phyloP scores from a whole-genome alignment of 2,888 invertebrate species.

The Dione vanillae region DNA sequence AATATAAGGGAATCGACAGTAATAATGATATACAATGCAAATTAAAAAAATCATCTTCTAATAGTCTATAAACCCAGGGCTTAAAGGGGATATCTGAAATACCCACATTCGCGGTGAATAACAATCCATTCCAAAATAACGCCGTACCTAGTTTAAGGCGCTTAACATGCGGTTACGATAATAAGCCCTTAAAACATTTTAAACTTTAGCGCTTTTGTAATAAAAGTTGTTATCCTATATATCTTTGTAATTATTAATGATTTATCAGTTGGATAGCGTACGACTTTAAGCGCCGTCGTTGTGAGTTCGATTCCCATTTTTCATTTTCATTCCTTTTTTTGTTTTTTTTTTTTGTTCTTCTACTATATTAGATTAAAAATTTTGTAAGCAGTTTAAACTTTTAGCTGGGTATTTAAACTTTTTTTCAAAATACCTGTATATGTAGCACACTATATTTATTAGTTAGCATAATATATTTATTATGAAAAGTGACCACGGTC shows the following conservation, averaged over 20 bases:
- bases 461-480: not conserved
- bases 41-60: not conserved
- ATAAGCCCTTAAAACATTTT: conserved; percentile 22
- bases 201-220: not conserved
- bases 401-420: no score
- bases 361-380: no score
- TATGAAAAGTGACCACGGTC: not conserved
- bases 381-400: no score
- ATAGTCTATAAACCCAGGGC: not conserved
- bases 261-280: not conserved
- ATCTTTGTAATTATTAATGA: not conserved
- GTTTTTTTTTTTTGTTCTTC: no score
- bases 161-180: conserved; percentile 38
- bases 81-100: conserved; percentile 28
- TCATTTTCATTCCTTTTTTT: not conserved
- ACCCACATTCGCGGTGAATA: conserved; percentile 36
- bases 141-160: conserved; percentile 37
- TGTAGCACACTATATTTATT: no score
- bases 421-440: no score
- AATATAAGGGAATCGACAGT: no score
- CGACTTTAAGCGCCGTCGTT: not conserved
- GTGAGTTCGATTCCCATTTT: not conserved
- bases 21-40: not conserved
- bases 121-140: conserved; percentile 41
- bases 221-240: conserved; percentile 22